These are phyloP conservation scores for Physella acuta DNA, from an alignment of 1,140 invertebrate species.

Conservation along the genomic window DNA sequence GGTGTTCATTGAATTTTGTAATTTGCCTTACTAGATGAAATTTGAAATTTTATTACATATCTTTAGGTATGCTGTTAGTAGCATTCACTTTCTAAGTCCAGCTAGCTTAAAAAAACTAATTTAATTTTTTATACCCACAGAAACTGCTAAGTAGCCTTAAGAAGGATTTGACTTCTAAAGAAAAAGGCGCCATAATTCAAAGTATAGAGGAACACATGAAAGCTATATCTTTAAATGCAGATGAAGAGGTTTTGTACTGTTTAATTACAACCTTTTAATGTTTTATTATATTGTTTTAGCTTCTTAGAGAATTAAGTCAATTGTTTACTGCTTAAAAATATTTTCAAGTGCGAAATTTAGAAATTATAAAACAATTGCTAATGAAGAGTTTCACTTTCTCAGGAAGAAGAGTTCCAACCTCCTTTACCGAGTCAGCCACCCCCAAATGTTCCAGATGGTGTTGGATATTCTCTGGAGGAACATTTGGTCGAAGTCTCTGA, in stretches of 20 bases:
- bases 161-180: conserved; percentile 21
- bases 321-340: no score
- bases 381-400: background rate
- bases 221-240: conserved; percentile 14
- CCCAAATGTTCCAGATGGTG: conserved; percentile 11
- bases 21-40: no score
- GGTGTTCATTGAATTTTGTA: no score
- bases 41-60: no score
- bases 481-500: background rate
- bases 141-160: conserved; percentile 11
- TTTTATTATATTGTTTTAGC: no score
- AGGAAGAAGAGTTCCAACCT: conserved; percentile 28
- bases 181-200: conserved; percentile 7
- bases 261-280: no score
- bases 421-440: conserved; percentile 29
- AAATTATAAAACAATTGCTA: background rate
- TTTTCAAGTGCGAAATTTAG: no score
- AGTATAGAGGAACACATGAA: conserved; percentile 19
- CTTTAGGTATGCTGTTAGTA: no score
- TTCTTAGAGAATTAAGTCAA: no score
- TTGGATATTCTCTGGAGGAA: background rate
- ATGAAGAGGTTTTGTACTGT: conserved; percentile 24
- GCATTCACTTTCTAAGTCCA: no score
- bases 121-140: no score
- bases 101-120: no score